Evolutionary conservation across 2,888 invertebrate genomes (phyloP).

Genomic region (Dermolepida albohirtum): DNA sequence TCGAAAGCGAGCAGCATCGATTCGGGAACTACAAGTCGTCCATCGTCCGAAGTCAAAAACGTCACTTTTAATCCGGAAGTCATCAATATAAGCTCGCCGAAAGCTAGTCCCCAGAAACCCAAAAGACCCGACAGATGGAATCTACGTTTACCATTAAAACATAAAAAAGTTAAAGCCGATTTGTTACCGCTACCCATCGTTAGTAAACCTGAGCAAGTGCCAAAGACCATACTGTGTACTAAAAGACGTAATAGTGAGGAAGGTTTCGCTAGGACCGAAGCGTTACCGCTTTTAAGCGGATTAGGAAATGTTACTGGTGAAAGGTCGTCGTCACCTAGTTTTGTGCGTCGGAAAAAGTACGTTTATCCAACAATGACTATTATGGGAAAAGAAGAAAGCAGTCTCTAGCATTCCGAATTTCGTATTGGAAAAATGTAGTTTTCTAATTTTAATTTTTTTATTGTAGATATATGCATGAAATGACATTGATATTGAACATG

Average conservation of each 20-base stretch:
- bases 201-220: constrained; percentile 49
- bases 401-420: constrained; percentile 62
- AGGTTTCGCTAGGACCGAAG: constrained; percentile 65
- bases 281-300: constrained; percentile 70
- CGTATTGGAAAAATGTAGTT: no score
- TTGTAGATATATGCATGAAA: no score
- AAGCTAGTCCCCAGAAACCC: constrained; percentile 46
- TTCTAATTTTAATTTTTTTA: no score
- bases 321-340: constrained; percentile 66
- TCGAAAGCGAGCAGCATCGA: constrained; percentile 59
- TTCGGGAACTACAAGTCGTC: constrained; percentile 58
- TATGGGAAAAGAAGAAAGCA: constrained; percentile 68
- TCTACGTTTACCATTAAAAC: constrained; percentile 49
- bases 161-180: constrained; percentile 48
- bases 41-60: constrained; percentile 60
- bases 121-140: constrained; percentile 52
- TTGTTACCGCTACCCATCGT: constrained; percentile 45
- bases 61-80: constrained; percentile 65
- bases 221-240: constrained; percentile 54
- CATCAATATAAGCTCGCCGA: constrained; percentile 54
- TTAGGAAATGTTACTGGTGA: constrained; percentile 62
- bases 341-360: constrained; percentile 72
- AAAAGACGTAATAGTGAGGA: constrained; percentile 57
- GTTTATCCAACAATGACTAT: constrained; percentile 70
- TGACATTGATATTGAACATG: no score